Base-by-base conservation (phyloP, 2,888 invertebrate genomes). In the Pseudanteris insignis region DNA sequence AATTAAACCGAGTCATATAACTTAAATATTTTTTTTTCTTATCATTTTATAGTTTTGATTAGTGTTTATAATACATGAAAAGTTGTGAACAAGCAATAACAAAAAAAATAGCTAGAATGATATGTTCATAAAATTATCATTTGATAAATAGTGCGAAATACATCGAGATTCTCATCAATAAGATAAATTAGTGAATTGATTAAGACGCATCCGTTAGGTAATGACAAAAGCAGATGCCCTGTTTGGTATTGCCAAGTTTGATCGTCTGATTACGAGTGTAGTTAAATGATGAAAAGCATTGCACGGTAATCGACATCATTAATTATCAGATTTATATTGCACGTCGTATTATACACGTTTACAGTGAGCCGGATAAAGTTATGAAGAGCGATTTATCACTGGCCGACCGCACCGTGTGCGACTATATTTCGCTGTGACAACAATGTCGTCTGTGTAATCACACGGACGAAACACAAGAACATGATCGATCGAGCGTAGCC, bases 301-400 rank as follows among this genome's bases (percentile, higher is more conserved):
- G 28, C 18, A 38, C 9, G 30, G 43, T 55, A 63, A 63, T 63
- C 53, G 60, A 33, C 21, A 47, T 33, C 60, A 64, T 64, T 57
- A 60, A 64, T 64, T 64, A 60, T 60, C 24, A 57, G 58, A 61
- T 64, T 64, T 58, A 58, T 54, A 64, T 57, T 50, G 50, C 48
- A 36, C 48, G 48, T 43, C 40, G 37, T 12, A 46, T 51, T 46
- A 50, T 61, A 50, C 61, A 40, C 41, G 44, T 21, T 24, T 33
- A 53, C 32, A 41, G 53, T 28, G 44, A 54, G 26, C 51, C 43
- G 63, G 43, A 33, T 32, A 46, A 57, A 65, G 53, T 60, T 63
- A 65, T 65, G 65, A 65, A 60, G 57, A 48, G 57, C 53, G 48
- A 65, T 65, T 60, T 57, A 65, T 65, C 65, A 63, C 48, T 36